Evolutionary conservation across 2,797 vertebrate genomes (phyloP).

Genomic region (Pantherophis vulpinus): DNA sequence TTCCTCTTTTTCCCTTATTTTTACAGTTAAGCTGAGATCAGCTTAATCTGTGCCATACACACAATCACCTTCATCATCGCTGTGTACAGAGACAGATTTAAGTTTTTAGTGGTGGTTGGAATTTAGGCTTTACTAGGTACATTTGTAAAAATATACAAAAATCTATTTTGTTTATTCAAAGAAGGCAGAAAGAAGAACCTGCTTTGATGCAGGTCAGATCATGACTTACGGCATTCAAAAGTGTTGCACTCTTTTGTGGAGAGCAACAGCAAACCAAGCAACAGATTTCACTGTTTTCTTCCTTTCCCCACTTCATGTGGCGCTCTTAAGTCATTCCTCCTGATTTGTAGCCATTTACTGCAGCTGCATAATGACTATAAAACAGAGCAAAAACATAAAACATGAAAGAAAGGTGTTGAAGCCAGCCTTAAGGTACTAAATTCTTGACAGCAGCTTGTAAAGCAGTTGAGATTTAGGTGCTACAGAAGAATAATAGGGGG

Average conservation of each 20-base stretch:
- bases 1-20: background rate
- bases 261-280: constrained; percentile 9
- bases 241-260: constrained; percentile 44
- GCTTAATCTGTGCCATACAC: background rate
- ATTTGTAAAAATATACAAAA: constrained; percentile 5
- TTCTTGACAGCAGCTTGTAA: constrained; percentile 72
- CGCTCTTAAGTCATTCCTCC: constrained; percentile 54
- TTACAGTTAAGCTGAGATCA: background rate
- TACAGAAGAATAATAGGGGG: constrained; percentile 41
- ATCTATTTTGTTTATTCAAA: constrained; percentile 41
- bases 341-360: constrained; percentile 68
- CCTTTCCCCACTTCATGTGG: background rate
- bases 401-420: constrained; percentile 72
- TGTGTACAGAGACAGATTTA: background rate
- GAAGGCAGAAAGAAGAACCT: constrained; percentile 37
- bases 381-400: constrained; percentile 66
- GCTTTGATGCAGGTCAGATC: constrained; percentile 33
- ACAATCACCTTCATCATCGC: background rate
- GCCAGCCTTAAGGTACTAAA: constrained; percentile 68
- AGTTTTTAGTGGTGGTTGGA: background rate
- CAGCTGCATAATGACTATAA: constrained; percentile 66
- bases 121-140: background rate
- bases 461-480: constrained; percentile 61
- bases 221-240: constrained; percentile 62
- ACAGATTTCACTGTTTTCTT: constrained; percentile 18